These are phyloP conservation scores for Tromatobia lineatoria DNA, from an alignment of 2,888 invertebrate species.

Conservation along the genomic window DNA sequence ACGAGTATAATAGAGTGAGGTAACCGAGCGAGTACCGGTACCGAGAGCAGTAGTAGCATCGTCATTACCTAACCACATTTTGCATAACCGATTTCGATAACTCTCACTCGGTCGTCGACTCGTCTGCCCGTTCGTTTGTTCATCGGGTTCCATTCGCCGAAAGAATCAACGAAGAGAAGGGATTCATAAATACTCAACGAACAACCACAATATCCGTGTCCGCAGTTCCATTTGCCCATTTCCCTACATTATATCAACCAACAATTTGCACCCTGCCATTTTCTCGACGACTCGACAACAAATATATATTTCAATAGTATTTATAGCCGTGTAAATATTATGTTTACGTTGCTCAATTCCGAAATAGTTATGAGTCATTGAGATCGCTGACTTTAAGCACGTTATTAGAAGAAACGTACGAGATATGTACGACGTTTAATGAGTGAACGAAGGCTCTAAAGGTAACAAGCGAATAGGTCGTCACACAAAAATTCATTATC, in stretches of 20 bases:
- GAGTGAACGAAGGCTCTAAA: neutral
- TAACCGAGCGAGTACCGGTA: conserved; percentile 56
- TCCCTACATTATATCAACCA: neutral
- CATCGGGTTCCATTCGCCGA: conserved; percentile 28
- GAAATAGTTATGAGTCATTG: neutral
- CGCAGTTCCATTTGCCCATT: neutral
- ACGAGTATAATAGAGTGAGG: conserved; percentile 66
- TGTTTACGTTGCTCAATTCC: conserved; percentile 8
- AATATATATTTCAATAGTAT: neutral
- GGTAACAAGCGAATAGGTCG: neutral
- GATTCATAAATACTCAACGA: conserved; percentile 11
- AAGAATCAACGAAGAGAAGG: neutral
- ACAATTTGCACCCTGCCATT: neutral
- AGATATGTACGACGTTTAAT: neutral
- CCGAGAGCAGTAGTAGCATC: conserved; percentile 50
- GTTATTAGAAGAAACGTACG: neutral
- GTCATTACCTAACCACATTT: conserved; percentile 75
- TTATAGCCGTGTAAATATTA: neutral
- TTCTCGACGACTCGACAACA: conserved; percentile 12
- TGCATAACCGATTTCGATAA: conserved; percentile 73
- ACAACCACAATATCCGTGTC: conserved; percentile 56
- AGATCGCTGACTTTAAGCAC: neutral
- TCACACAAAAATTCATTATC: neutral
- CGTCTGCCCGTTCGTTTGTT: conserved; percentile 16
- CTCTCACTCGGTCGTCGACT: conserved; percentile 65